Evolutionary conservation across 2,888 invertebrate genomes (phyloP).

Genomic region (Campaea margaritaria): DNA sequence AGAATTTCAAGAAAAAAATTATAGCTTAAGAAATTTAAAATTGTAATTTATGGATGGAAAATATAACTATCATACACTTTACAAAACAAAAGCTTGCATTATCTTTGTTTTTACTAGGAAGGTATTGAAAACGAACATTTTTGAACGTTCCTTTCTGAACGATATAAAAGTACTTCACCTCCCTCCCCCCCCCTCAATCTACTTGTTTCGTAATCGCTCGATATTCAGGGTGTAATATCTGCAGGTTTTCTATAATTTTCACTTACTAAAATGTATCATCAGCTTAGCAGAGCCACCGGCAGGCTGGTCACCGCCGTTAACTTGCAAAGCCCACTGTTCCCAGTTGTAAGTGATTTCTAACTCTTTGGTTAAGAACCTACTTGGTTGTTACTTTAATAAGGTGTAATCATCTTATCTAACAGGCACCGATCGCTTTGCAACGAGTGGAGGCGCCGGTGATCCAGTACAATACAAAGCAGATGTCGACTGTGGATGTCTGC

Average conservation of each 20-base stretch:
- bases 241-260: constrained; percentile 17
- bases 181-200: constrained; percentile 19
- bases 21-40: no score
- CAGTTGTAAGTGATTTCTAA: constrained; percentile 67
- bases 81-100: no score
- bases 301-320: constrained; percentile 72
- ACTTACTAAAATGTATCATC: constrained; percentile 76
- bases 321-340: constrained; percentile 76
- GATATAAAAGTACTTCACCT: no score
- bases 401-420: constrained; percentile 35
- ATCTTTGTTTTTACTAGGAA: no score
- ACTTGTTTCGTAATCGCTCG: constrained; percentile 80
- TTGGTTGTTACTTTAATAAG: constrained; percentile 4
- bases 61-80: no score
- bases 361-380: constrained; percentile 20
- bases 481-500: constrained; percentile 76
- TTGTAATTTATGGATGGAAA: no score
- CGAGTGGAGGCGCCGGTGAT: constrained; percentile 74
- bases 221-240: constrained; percentile 46
- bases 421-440: constrained; percentile 79
- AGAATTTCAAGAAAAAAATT: no score
- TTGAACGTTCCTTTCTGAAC: no score
- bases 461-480: constrained; percentile 69
- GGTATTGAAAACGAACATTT: no score
- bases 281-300: constrained; percentile 75